Conservation (phyloP, 2,797 vertebrate species). For the Hydrocynus forskahlii region DNA sequence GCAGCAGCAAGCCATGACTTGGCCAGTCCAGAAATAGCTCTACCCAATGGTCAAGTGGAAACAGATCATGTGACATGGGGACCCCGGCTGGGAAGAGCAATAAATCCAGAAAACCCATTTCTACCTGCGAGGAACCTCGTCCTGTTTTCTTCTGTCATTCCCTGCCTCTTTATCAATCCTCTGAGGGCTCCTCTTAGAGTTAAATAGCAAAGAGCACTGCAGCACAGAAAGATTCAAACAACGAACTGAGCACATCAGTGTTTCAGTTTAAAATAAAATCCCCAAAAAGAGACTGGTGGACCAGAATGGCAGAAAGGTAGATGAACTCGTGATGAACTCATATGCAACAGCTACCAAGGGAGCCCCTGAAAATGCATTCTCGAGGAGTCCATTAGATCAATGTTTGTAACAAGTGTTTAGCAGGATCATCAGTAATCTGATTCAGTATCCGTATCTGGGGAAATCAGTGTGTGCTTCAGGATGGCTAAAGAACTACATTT, state of each 20-base stretch:
- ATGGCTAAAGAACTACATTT: neutral
- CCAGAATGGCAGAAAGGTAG: constrained; percentile 8
- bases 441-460: neutral
- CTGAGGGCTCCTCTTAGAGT: constrained; percentile 54
- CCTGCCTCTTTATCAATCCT: constrained; percentile 31
- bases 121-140: constrained; percentile 16
- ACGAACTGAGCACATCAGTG: neutral
- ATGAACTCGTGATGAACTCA: constrained; percentile 13
- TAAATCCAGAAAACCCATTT: constrained; percentile 16
- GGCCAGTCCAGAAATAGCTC: constrained; percentile 23
- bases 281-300: neutral
- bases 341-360: neutral
- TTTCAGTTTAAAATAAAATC: constrained; percentile 1
- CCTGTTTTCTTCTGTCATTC: constrained; percentile 24
- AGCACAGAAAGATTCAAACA: neutral
- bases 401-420: constrained; percentile 38
- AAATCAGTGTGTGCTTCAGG: neutral
- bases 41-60: neutral
- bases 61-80: constrained; percentile 3
- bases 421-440: constrained; percentile 27
- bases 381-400: constrained; percentile 32
- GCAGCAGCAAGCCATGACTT: constrained; percentile 10
- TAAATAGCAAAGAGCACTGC: constrained; percentile 34
- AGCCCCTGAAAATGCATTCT: neutral
- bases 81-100: neutral